phyloP scores from a whole-genome alignment of 2,888 invertebrate species.

The Priocnemis perturbator region DNA sequence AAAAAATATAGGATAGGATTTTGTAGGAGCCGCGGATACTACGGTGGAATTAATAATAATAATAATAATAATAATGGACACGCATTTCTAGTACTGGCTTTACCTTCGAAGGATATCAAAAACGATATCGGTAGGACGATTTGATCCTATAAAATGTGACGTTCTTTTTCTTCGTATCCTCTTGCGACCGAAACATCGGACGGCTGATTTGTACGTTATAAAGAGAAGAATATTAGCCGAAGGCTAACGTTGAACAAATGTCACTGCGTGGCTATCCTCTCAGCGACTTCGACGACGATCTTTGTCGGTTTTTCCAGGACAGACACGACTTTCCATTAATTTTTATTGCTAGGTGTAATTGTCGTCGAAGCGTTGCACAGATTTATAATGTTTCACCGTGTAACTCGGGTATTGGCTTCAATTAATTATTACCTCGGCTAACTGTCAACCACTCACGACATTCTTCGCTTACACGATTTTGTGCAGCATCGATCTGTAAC shows the following conservation, averaged over 20 bases:
- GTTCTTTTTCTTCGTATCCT: too few species aligned
- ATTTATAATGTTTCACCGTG: conserved; percentile 20
- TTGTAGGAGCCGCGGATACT: conserved; percentile 30
- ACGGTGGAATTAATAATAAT: conserved; percentile 1
- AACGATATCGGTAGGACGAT: conserved; percentile 13
- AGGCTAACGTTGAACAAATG: conserved; percentile 21
- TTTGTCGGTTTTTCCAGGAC: neutral
- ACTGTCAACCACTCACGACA: too few species aligned
- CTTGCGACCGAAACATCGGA: too few species aligned
- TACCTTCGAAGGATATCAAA: conserved; percentile 42
- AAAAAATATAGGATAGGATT: conserved; percentile 45
- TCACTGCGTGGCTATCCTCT: conserved; percentile 30
- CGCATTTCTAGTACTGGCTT: conserved; percentile 55
- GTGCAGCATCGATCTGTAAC: too few species aligned
- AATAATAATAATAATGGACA: conserved; percentile 32
- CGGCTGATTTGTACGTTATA: too few species aligned
- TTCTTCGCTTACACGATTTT: too few species aligned
- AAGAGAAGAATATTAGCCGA: conserved; percentile 15
- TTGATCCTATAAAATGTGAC: neutral
- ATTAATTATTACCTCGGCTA: too few species aligned
- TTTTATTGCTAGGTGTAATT: conserved; percentile 22
- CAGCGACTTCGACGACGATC: conserved; percentile 32
- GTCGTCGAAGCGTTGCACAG: conserved; percentile 25
- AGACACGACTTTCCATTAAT: neutral
- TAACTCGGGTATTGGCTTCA: conserved; percentile 10